Evolutionary conservation across 92 coral and sea anemone species (phyloP).

Genomic region (Muricea muricata): DNA sequence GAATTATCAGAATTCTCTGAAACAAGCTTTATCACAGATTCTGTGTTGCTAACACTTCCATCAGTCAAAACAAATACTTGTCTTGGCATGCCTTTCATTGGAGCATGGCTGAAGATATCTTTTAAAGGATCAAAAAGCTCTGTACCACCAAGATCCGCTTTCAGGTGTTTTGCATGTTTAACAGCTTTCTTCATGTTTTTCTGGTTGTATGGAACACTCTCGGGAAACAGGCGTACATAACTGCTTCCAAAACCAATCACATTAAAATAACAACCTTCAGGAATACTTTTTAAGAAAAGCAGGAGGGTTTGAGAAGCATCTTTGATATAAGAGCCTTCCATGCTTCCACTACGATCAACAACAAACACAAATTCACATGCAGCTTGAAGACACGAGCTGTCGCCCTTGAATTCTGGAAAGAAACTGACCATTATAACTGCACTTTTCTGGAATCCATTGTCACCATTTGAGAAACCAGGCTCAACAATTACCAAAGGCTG

Average conservation of each 20-base stretch:
- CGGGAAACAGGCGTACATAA: conserved; percentile 66
- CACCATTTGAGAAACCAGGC: conserved; percentile 54
- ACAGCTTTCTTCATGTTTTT: conserved; percentile 70
- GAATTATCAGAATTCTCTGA: conserved; percentile 47
- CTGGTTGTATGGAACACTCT: conserved; percentile 76
- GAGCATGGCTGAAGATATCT: conserved; percentile 74
- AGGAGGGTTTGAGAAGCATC: conserved; percentile 78
- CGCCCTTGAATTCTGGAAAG: conserved; percentile 71
- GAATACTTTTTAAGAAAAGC: conserved; percentile 82
- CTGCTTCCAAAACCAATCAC: conserved; percentile 89
- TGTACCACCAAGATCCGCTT: conserved; percentile 88
- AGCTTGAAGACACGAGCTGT: conserved; percentile 58
- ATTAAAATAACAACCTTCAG: conserved; percentile 84
- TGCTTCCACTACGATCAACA: conserved; percentile 92
- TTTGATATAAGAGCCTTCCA: conserved; percentile 67
- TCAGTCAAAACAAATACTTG: conserved; percentile 89
- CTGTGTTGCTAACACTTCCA: conserved; percentile 81
- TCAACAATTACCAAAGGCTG: conserved; percentile 67
- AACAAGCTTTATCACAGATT: conserved; percentile 75
- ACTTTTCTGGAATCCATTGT: conserved; percentile 69
- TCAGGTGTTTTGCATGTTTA: conserved; percentile 57
- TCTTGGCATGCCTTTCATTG: no score
- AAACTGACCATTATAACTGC: conserved; percentile 82
- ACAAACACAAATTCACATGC: conserved; percentile 85
- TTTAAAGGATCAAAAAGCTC: conserved; percentile 73